phyloP scores from a whole-genome alignment of 1,140 invertebrate species.

The Globodera rostochiensis region DNA sequence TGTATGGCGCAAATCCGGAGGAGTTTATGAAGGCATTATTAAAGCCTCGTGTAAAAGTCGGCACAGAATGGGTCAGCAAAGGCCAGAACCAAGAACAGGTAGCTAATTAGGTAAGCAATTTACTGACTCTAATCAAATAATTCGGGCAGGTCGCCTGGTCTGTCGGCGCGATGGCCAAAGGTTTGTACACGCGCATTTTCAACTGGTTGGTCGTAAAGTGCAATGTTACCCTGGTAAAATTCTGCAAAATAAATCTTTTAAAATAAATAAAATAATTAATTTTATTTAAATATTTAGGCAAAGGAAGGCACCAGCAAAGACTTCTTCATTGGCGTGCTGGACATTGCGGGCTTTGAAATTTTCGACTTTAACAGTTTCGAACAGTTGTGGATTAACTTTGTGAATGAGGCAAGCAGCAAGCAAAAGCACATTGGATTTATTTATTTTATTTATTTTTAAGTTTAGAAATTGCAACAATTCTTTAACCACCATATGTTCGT shows the following conservation, averaged over 20 bases:
- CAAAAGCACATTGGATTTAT: neutral
- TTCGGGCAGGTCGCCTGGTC: slow-evolving; percentile 64
- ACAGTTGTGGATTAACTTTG: slow-evolving; percentile 99
- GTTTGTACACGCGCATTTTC: slow-evolving; percentile 64
- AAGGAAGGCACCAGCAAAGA: slow-evolving; percentile 59
- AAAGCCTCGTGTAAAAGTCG: slow-evolving; percentile 73
- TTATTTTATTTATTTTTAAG: slow-evolving; percentile 1
- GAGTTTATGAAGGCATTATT: slow-evolving; percentile 71
- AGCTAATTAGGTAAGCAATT: slow-evolving; percentile 56
- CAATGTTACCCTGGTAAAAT: slow-evolving; percentile 54
- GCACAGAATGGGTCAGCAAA: slow-evolving; percentile 74
- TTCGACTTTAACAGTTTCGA: slow-evolving; percentile 99
- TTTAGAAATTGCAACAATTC: slow-evolving; percentile 90
- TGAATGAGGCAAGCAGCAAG: slow-evolving; percentile 77
- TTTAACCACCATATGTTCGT: slow-evolving; percentile 99
- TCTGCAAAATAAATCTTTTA: neutral
- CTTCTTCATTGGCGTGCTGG: slow-evolving; percentile 83
- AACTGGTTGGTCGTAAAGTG: slow-evolving; percentile 66
- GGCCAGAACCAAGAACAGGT: slow-evolving; percentile 77
- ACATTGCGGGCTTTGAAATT: slow-evolving; percentile 99
- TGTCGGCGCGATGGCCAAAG: slow-evolving; percentile 68
- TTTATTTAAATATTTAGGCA: slow-evolving; percentile 28
- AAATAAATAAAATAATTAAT: neutral
- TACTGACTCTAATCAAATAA: slow-evolving; percentile 13
- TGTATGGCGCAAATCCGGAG: slow-evolving; percentile 71